phyloP scores from a whole-genome alignment of 2,113 vertebrate genomes.

The Pungitius pungitius region DNA sequence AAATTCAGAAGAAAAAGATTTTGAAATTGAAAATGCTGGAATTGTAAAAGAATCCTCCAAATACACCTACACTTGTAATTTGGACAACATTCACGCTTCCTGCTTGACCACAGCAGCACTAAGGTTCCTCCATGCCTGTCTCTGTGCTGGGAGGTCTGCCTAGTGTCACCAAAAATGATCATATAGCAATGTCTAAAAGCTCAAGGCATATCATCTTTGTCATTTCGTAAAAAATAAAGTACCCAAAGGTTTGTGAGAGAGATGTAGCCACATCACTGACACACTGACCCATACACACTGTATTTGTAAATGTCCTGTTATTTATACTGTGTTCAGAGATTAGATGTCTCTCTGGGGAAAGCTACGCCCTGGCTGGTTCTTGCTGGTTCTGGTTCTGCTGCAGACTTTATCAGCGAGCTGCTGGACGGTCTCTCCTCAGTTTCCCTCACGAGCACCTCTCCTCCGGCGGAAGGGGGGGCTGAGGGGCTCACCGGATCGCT shows the following conservation, averaged over 20 bases:
- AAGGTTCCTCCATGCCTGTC: neutral
- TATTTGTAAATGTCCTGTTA: neutral
- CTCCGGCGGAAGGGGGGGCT: slow-evolving; percentile 16
- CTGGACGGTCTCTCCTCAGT: slow-evolving; percentile 66
- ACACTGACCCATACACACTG: neutral
- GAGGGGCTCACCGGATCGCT: slow-evolving; percentile 43
- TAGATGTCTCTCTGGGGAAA: slow-evolving; percentile 81
- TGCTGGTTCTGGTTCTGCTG: slow-evolving; percentile 83
- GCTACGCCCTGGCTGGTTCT: slow-evolving; percentile 85
- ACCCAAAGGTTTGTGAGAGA: neutral
- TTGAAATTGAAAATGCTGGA: neutral
- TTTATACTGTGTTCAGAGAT: slow-evolving; percentile 64
- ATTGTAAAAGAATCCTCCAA: neutral
- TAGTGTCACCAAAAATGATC: neutral
- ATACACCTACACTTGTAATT: neutral
- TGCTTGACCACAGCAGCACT: neutral
- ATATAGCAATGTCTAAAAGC: neutral
- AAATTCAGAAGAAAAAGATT: neutral
- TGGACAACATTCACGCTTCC: neutral
- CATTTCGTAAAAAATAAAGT: neutral
- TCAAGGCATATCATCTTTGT: neutral
- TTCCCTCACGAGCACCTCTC: slow-evolving; percentile 34
- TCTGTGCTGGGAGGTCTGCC: neutral
- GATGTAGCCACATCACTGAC: neutral
- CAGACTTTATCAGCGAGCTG: slow-evolving; percentile 83